Conservation (phyloP, 2,797 vertebrate species). For the Gambusia yucatana region DNA sequence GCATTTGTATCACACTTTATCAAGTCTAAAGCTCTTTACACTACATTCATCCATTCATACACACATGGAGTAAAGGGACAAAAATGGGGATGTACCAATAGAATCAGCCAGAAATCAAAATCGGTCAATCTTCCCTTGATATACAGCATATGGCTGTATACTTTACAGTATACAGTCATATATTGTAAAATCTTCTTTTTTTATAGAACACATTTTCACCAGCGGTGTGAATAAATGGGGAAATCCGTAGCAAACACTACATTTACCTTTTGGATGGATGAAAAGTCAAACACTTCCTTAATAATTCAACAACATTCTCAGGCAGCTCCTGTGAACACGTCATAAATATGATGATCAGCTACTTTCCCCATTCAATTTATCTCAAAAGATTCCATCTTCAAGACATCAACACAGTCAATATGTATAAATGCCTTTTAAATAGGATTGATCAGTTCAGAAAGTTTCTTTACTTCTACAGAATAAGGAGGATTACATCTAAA, state of each 20-base stretch:
- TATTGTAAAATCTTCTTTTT: neutral
- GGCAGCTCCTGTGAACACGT: slow-evolving; percentile 84
- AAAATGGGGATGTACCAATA: neutral
- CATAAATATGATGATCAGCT: neutral
- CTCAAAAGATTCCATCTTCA: neutral
- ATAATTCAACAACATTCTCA: slow-evolving; percentile 83
- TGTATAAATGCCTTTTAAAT: neutral
- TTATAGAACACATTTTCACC: neutral
- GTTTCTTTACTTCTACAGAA: neutral
- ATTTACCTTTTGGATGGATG: slow-evolving; percentile 91
- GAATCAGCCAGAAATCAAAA: neutral
- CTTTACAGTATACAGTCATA: too few relatives aligned
- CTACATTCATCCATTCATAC: neutral
- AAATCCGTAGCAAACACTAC: slow-evolving; percentile 14
- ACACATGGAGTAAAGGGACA: neutral
- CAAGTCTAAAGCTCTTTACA: neutral
- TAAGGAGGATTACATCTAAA: neutral
- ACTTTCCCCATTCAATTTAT: neutral
- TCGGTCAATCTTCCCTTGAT: neutral
- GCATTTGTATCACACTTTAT: neutral
- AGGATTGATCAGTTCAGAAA: neutral
- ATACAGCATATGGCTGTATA: too few relatives aligned
- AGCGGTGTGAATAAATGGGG: neutral
- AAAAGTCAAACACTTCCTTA: slow-evolving; percentile 94
- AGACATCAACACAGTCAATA: neutral